Evolutionary conservation across 2,888 invertebrate species (phyloP).

Genomic region (Spodoptera littoralis): DNA sequence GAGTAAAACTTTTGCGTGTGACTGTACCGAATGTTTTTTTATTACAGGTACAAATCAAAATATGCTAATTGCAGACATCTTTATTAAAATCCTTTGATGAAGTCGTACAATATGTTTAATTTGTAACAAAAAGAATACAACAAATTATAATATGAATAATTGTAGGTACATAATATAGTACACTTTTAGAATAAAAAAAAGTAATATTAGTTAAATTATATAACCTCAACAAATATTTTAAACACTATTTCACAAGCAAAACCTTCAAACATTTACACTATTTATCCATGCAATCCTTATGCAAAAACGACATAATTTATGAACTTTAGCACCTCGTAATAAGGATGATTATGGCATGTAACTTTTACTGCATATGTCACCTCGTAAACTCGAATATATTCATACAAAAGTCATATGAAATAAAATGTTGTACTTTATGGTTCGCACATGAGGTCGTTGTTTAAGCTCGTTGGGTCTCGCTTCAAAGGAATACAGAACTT

Average conservation of each 20-base stretch:
- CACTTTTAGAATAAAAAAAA: too few species aligned
- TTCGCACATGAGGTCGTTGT: conserved; percentile 44
- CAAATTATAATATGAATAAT: too few species aligned
- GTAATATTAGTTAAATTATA: too few species aligned
- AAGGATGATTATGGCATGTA: conserved; percentile 37
- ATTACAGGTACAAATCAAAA: too few species aligned
- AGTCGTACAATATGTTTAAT: too few species aligned
- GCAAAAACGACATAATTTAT: conserved; percentile 14
- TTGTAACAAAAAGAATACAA: too few species aligned
- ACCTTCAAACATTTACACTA: conserved; percentile 10
- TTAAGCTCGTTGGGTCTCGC: conserved; percentile 24
- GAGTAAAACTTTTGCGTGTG: conserved; percentile 6
- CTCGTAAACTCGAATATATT: conserved; percentile 52
- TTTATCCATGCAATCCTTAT: conserved; percentile 30
- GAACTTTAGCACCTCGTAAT: conserved; percentile 34
- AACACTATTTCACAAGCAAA: conserved; percentile 20
- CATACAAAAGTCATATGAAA: conserved; percentile 45
- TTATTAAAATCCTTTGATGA: too few species aligned
- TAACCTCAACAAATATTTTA: too few species aligned
- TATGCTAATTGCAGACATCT: too few species aligned
- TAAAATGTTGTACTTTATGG: conserved; percentile 50
- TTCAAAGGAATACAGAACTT: conserved; percentile 14
- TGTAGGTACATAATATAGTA: too few species aligned
- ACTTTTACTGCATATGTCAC: conserved; percentile 32
- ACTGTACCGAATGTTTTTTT: conserved; percentile 14